Base-by-base conservation (phyloP, 2,113 vertebrate genomes). In the Misgurnus mizolepis region DNA sequence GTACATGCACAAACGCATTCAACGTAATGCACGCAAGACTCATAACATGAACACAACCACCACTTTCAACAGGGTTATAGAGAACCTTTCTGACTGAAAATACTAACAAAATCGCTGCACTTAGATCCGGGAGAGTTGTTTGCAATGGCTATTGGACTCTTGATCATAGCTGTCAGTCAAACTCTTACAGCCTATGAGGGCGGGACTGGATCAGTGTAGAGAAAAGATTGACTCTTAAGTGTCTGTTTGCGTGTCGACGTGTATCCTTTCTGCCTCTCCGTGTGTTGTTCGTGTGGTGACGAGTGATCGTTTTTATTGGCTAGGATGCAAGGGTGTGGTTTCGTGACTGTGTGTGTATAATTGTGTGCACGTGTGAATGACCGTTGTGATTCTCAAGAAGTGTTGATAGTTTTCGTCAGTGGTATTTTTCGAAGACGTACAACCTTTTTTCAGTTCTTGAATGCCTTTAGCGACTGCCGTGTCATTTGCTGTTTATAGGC, bases 401-500 rank as follows among this genome's bases (percentile, higher is more conserved):
- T 87, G 87, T 83, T 83, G 76, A 49, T 81, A 61, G 79, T 83
- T 77, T 76, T 82, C 78, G 76, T 83, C 85, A 87, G 82, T 91
- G 90, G 83, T 91, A 88, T 87, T 89, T 22, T 88, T 89, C 64
- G 68, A 84, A 82, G 64, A 80, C 83, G 47, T 83, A 81, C 50
- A 76, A 27, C 78, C 60, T 45, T 56, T 68, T 65, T 40, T 74
- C 15, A 45, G 22, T 77, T 83, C 47, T 74, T 9, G 61, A 74
- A 74, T 78, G 79, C 79, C 83, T 84, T 84, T 27, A 27, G 73
- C 22, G 71, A 74, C 71, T 74, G 71, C 71, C 55, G 22, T 74
- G 71, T 15, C 71, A 61, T 60, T 72, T 7, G 18, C 40, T 73
- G 70, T 58, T 22, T 73, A 58, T 58, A 75, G 43, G 58, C 18